Percentiles rank a stretch among this genome's conserved stretches.
phyloP scores from a whole-genome alignment of 2,888 invertebrate species.

The Sepiola atlantica region DNA sequence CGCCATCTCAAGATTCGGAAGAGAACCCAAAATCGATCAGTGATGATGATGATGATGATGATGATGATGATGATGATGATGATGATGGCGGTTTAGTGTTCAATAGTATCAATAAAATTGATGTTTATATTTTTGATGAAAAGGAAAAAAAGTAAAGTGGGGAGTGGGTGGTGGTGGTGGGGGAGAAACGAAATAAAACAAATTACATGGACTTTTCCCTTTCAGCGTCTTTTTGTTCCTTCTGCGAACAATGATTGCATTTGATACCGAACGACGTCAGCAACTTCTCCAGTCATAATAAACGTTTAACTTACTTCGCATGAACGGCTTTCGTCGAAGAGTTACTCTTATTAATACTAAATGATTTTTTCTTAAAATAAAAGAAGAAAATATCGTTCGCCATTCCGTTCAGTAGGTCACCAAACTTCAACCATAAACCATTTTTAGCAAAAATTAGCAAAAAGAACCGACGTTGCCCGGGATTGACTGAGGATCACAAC shows the following conservation, averaged over 20 bases:
- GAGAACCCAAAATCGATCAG: background rate
- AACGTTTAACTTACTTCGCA: background rate
- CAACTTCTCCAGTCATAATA: background rate
- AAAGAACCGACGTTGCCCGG: no score
- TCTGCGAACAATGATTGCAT: background rate
- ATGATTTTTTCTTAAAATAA: background rate
- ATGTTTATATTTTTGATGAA: background rate
- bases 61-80: no score
- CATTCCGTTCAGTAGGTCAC: background rate
- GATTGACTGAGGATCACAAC: no score
- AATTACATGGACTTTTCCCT: background rate
- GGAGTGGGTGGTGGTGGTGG: no score
- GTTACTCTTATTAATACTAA: background rate
- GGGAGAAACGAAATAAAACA: background rate
- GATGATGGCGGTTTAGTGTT: background rate
- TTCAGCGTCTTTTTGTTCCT: background rate
- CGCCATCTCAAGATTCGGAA: background rate
- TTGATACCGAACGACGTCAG: background rate
- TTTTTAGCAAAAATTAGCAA: no score
- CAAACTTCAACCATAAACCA: background rate
- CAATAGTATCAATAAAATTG: background rate
- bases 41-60: no score
- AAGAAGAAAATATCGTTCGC: no score
- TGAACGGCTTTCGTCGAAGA: background rate
- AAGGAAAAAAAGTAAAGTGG: background rate